A percentile compares a stretch with the other conserved stretches of the same genome.
These are phyloP conservation scores for Anoplopoma fimbria DNA, from an alignment of 2,113 vertebrate species.

Conservation along the genomic window DNA sequence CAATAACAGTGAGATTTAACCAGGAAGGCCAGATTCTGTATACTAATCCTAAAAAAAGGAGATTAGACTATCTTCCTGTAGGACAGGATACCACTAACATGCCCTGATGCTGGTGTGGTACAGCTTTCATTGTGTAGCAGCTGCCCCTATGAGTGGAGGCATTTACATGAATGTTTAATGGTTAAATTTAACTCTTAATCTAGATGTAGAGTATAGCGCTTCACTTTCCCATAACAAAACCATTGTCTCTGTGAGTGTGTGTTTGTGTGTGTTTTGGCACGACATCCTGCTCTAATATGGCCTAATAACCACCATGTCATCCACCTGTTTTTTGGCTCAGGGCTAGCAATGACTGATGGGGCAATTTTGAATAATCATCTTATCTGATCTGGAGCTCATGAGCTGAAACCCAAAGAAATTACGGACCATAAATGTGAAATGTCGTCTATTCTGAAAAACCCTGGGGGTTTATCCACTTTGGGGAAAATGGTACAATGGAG, in stretches of 20 bases:
- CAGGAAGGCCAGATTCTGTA: not conserved
- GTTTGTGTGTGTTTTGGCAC: conserved; percentile 62
- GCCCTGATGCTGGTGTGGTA: conserved; percentile 16
- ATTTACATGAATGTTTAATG: conserved; percentile 15
- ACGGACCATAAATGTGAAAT: conserved; percentile 38
- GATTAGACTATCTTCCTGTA: conserved; percentile 8
- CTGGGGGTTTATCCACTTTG: conserved; percentile 27
- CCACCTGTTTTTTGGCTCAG: conserved; percentile 56
- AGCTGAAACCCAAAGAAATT: conserved; percentile 55
- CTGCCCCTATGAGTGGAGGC: not conserved
- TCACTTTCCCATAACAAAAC: conserved; percentile 25
- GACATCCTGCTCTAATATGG: conserved; percentile 37
- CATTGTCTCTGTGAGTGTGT: conserved; percentile 21
- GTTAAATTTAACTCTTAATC: conserved; percentile 20
- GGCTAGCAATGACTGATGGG: conserved; percentile 60
- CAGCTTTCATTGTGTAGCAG: conserved; percentile 4
- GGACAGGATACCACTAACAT: not conserved
- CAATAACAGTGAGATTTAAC: not conserved
- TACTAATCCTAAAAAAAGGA: not conserved
- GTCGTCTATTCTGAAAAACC: conserved; percentile 41
- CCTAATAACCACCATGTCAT: conserved; percentile 66
- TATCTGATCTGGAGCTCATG: conserved; percentile 69
- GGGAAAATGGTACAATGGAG: conserved; percentile 9
- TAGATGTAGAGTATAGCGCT: conserved; percentile 11
- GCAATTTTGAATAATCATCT: conserved; percentile 68